Conservation (phyloP, 2,113 vertebrate genomes). For the Reinhardtius hippoglossoides region DNA sequence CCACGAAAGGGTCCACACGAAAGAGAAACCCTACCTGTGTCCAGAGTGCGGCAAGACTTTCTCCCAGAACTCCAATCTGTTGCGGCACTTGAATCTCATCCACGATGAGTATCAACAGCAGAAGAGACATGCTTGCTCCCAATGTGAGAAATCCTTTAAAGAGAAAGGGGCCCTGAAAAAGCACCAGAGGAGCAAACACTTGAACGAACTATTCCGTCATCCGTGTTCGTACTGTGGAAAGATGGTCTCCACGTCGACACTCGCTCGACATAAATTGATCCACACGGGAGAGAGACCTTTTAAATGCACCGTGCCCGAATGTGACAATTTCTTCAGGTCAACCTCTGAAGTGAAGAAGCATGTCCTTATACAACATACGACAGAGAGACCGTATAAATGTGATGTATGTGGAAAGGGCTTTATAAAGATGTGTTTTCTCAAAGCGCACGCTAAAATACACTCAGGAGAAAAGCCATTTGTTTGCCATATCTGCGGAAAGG, state of each 20-base stretch:
- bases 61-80: conserved; percentile 50
- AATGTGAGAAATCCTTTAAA: conserved; percentile 68
- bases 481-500: conserved; percentile 64
- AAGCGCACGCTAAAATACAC: conserved; percentile 44
- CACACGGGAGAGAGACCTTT: conserved; percentile 70
- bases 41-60: conserved; percentile 67
- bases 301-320: conserved; percentile 53
- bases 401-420: conserved; percentile 66
- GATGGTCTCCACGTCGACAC: conserved; percentile 28
- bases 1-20: conserved; percentile 63
- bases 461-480: conserved; percentile 59
- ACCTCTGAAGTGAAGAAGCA: conserved; percentile 64
- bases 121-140: conserved; percentile 46
- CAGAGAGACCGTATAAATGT: conserved; percentile 62
- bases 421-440: conserved; percentile 42
- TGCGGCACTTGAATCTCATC: conserved; percentile 58
- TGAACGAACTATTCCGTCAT: conserved; percentile 28
- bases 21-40: conserved; percentile 70
- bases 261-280: conserved; percentile 64
- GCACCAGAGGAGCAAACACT: conserved; percentile 69
- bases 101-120: conserved; percentile 54
- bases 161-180: conserved; percentile 59
- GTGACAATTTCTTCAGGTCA: conserved; percentile 58
- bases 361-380: conserved; percentile 42
- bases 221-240: conserved; percentile 66